These are phyloP conservation scores for Mastomys natalensis DNA, from an alignment of 2,113 vertebrate species.

Conservation along the genomic window DNA sequence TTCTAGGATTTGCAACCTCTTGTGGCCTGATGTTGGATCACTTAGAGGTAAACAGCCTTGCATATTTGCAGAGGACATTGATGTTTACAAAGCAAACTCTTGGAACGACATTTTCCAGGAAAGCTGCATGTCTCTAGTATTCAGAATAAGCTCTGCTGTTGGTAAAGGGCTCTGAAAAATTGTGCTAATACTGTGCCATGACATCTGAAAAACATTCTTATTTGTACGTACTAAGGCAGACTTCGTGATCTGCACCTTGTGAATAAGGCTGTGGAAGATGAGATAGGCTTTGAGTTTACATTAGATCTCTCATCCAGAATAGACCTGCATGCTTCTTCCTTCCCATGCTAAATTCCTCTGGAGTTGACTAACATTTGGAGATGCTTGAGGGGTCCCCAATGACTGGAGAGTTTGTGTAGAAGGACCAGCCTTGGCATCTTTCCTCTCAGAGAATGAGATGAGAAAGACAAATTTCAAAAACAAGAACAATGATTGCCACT, in stretches of 20 bases:
- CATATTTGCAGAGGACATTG: not conserved
- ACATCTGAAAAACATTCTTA: not conserved
- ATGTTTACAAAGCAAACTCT: slow-evolving; percentile 22
- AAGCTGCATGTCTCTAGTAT: not conserved
- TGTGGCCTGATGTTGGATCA: not conserved
- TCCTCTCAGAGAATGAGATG: not conserved
- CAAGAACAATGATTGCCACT: not conserved
- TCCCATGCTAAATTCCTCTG: not conserved
- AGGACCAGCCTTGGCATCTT: not conserved
- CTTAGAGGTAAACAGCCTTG: not conserved
- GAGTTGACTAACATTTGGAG: not conserved
- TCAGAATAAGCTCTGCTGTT: not conserved
- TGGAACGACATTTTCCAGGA: not conserved
- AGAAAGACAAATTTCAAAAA: not conserved
- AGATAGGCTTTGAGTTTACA: not conserved
- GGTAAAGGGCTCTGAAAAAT: not conserved
- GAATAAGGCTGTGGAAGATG: not conserved
- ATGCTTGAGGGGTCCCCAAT: not conserved
- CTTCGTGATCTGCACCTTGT: not conserved
- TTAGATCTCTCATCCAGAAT: not conserved
- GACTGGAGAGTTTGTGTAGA: not conserved
- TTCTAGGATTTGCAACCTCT: not conserved
- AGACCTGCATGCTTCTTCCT: not conserved
- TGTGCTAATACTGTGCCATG: not conserved
- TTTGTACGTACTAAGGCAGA: not conserved